Base-by-base conservation (phyloP, 2,113 vertebrate genomes). In the Mormoops blainvillei region DNA sequence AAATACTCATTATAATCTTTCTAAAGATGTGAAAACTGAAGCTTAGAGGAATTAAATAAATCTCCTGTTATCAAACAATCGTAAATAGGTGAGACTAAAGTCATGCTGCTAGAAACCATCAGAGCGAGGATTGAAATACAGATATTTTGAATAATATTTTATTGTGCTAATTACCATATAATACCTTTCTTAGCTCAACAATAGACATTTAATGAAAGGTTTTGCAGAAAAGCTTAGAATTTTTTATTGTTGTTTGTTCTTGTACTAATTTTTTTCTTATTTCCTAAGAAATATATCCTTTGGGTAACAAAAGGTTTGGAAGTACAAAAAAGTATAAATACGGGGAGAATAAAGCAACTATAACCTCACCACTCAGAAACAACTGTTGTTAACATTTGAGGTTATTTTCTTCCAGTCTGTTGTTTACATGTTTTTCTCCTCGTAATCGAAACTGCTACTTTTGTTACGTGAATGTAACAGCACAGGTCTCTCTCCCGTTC, bases 1-100 rank as follows among this genome's bases (percentile, higher is more conserved):
- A 95, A 95, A 94, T 58, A 58, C 26, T 96, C 93, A 94, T 95
- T 96, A 90, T 90, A 91, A 89, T 94, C 86, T 86, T 87, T 96
- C 78, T 74, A 94, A 89, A 94, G 63, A 93, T 78, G 58, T 95
- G 82, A 83, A 96, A 96, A 83, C 73, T 91, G 81, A 93, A 87
- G 91, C 93, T 96, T 28, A 52, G 31, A 93, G 83, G 97, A 95
- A 96, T 95, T 89, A 94, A 91, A 86, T 93, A 97, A 95, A 97
- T 83, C 89, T 43, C 36, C 73, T 70, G 36, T 94, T 91, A 96
- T 98, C 93, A 97, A 95, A 65, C 77, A 91, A 70, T 94, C 48
- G 86, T 94, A 96, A 97, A 91, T 63, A 96, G 68, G 83, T 33
- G 48, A 91, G 85, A 96, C 76, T 41, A 61, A 94, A 94, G 38